Conservation (phyloP, 2,797 vertebrate species). For the Protosalanx chinensis region DNA sequence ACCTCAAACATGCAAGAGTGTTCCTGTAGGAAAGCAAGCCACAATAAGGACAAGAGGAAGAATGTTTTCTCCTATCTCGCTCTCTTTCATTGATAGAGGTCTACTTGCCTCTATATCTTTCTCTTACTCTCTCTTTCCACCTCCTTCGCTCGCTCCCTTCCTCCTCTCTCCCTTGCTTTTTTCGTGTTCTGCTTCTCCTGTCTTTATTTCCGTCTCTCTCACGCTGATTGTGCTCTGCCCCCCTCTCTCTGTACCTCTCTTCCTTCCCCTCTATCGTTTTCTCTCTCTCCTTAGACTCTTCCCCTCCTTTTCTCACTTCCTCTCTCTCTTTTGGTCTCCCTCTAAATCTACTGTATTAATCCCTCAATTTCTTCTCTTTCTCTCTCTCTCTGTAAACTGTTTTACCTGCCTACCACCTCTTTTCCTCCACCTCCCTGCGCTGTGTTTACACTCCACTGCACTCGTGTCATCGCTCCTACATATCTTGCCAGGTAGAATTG, state of each 20-base stretch:
- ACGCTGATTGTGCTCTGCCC: no score
- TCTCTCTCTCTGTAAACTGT: slow-evolving; percentile 1
- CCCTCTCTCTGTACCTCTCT: neutral
- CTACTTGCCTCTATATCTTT: neutral
- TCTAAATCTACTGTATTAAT: neutral
- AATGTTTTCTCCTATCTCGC: slow-evolving; percentile 5
- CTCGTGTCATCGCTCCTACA: slow-evolving; percentile 70
- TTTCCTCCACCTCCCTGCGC: slow-evolving; percentile 32
- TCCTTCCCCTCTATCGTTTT: neutral
- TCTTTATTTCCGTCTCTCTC: slow-evolving; percentile 26
- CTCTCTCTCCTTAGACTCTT: slow-evolving; percentile 24
- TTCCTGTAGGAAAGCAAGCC: no score
- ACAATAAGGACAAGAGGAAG: no score
- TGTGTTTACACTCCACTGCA: slow-evolving; percentile 69
- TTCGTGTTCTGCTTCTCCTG: slow-evolving; percentile 7
- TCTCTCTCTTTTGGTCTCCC: neutral
- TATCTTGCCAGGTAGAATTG: slow-evolving; percentile 78
- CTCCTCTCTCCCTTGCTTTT: slow-evolving; percentile 1
- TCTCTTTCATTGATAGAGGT: neutral
- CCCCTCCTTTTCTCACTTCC: neutral
- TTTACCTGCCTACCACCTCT: neutral
- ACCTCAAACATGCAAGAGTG: no score
- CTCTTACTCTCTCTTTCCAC: slow-evolving; percentile 22
- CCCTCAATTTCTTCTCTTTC: slow-evolving; percentile 6
- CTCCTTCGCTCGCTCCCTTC: neutral